These are phyloP conservation scores for Luperina testacea DNA, from an alignment of 2,888 invertebrate species.

Conservation along the genomic window DNA sequence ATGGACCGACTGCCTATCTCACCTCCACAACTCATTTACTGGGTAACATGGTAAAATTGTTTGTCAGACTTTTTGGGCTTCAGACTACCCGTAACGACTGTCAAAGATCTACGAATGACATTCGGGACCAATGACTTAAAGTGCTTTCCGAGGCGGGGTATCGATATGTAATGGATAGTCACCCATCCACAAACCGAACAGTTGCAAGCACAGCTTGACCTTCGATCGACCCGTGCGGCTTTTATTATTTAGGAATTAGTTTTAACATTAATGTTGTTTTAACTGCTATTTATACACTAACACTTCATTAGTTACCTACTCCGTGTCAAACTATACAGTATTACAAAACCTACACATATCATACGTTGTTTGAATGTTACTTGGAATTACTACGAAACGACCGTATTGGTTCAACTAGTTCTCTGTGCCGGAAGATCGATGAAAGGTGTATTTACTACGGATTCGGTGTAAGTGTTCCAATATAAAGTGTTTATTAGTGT, in stretches of 20 bases:
- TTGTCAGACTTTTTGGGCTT: background rate
- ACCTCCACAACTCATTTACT: background rate
- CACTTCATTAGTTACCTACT: conserved; percentile 23
- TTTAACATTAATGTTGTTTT: too few species aligned
- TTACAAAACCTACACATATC: conserved; percentile 4
- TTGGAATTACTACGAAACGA: conserved; percentile 1
- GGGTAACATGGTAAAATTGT: background rate
- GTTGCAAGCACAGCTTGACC: background rate
- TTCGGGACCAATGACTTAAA: background rate
- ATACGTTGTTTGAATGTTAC: conserved; percentile 7
- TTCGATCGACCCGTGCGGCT: too few species aligned
- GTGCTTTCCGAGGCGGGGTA: background rate
- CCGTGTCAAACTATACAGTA: background rate
- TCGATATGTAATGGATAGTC: background rate
- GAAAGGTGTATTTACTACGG: background rate
- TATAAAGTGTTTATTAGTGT: background rate
- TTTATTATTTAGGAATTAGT: background rate
- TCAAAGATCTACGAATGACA: background rate
- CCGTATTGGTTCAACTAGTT: conserved; percentile 12
- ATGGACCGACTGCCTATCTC: background rate
- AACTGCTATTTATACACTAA: background rate
- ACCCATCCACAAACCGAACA: background rate
- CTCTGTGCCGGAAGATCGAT: background rate
- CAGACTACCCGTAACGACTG: background rate
- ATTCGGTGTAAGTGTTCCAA: background rate